phyloP scores from a whole-genome alignment of 2,888 invertebrate species.

The Lasioglossum lativentre region DNA sequence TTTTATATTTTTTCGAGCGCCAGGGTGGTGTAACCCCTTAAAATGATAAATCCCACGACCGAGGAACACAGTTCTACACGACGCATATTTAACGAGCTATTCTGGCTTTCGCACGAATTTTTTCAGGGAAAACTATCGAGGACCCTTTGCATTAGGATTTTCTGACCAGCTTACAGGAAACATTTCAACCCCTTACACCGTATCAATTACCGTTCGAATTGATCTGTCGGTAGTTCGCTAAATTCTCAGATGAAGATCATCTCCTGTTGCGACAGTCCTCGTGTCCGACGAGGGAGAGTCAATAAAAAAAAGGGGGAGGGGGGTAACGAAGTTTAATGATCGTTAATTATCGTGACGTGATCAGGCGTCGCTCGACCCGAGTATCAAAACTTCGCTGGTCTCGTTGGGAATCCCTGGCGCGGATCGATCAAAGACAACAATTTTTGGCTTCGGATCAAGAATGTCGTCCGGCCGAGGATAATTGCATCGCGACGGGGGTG shows the following conservation, averaged over 20 bases:
- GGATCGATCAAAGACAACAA: constrained; percentile 15
- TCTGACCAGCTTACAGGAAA: too few relatives aligned
- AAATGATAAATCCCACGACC: background rate
- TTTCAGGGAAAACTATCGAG: background rate
- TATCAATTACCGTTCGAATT: background rate
- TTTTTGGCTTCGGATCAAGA: constrained; percentile 14
- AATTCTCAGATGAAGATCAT: background rate
- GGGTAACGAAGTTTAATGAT: background rate
- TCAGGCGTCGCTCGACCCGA: background rate
- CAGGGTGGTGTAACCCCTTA: too few relatives aligned
- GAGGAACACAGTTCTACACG: background rate
- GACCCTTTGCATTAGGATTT: background rate
- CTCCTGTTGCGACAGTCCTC: background rate
- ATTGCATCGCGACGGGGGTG: background rate
- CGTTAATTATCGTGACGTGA: background rate
- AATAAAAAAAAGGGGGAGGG: background rate
- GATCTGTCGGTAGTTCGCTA: background rate
- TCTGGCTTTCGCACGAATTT: background rate
- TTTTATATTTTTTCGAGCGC: too few relatives aligned
- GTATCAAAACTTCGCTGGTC: background rate
- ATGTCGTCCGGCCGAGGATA: background rate
- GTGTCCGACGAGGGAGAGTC: background rate
- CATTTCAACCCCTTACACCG: background rate
- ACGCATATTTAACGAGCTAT: too few relatives aligned
- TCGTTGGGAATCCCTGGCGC: background rate